Evolutionary conservation across 1,140 invertebrate species (phyloP), one percentile per base, ranked within the genome.

Genomic region (Druon quercuslanigerum): DNA sequence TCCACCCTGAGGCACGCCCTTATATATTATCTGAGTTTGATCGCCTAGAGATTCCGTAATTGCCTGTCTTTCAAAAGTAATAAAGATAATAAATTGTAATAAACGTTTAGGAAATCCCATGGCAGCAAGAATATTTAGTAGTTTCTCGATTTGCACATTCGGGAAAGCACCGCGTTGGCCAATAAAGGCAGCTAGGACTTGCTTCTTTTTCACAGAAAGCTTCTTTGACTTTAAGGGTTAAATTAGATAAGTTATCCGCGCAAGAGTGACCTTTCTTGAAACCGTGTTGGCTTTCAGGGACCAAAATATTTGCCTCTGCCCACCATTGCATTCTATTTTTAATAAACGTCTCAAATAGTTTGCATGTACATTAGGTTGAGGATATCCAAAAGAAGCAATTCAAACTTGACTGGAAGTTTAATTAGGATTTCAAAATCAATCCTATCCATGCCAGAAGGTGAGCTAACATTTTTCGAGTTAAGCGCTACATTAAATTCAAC

Each of bases 291-390:
- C n/a, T 17, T 3, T 56, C n/a, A 56, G 52, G 52, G 7, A 56
- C 19, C 3, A 56, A 14, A 17, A 17, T 56, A n/a, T 56, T n/a
- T n/a, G n/a, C n/a, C n/a, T n/a, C n/a, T n/a, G n/a, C n/a, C n/a
- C n/a, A n/a, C n/a, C n/a, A n/a, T 9, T 56, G 12, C n/a, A 56
- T 17, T 56, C 52, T 56, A 17, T 56, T 56, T 56, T 56, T 56
- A 56, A 56, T 56, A 7, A 56, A 56, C 2, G 52, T 56, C 19
- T 52, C 51, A 52, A 52, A 52, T 12, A 52, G 51, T 13, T 52
- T 52, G 2, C 3, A 3, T 11, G n/a, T 7, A 56, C 52, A 17
- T 14, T 17, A 5, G n/a, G n/a, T n/a, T n/a, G n/a, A n/a, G n/a
- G n/a, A n/a, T n/a, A n/a, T n/a, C n/a, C n/a, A n/a, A n/a, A n/a